Evolutionary conservation across 2,797 vertebrate species (phyloP).

Genomic region (Spinus pinus): DNA sequence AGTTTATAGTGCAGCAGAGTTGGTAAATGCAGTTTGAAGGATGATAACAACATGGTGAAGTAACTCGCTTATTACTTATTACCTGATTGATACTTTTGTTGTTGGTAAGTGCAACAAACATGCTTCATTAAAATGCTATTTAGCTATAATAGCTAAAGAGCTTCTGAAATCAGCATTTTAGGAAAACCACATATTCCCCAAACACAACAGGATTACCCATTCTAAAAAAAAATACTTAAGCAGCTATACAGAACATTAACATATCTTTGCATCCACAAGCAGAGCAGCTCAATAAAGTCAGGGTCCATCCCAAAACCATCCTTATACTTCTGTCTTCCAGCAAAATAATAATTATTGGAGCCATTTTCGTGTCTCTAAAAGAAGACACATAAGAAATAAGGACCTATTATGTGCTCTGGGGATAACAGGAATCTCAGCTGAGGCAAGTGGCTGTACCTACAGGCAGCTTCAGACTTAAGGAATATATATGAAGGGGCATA

Average conservation of each 20-base stretch:
- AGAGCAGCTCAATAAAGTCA: background rate
- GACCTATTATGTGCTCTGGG: rapidly evolving
- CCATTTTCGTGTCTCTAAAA: background rate
- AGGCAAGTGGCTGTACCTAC: background rate
- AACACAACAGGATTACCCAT: background rate
- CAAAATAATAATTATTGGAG: background rate
- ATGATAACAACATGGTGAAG: background rate
- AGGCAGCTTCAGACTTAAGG: background rate
- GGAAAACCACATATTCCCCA: background rate
- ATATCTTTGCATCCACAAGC: background rate
- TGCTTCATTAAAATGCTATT: slow-evolving; percentile 41
- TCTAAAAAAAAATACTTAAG: background rate
- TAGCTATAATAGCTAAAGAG: slow-evolving; percentile 39
- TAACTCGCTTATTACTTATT: slow-evolving; percentile 29
- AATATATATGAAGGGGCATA: background rate
- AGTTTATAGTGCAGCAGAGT: background rate
- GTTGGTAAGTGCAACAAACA: slow-evolving; percentile 42
- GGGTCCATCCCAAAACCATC: background rate
- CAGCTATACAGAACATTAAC: background rate
- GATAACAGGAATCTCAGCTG: background rate
- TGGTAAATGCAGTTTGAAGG: background rate
- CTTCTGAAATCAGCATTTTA: slow-evolving; percentile 35
- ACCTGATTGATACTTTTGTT: slow-evolving; percentile 5
- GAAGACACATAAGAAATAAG: background rate
- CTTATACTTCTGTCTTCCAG: background rate